A percentile compares a stretch with the other conserved stretches of the same genome.
phyloP scores from a whole-genome alignment of 2,113 vertebrate species.

The Gobio gobio region DNA sequence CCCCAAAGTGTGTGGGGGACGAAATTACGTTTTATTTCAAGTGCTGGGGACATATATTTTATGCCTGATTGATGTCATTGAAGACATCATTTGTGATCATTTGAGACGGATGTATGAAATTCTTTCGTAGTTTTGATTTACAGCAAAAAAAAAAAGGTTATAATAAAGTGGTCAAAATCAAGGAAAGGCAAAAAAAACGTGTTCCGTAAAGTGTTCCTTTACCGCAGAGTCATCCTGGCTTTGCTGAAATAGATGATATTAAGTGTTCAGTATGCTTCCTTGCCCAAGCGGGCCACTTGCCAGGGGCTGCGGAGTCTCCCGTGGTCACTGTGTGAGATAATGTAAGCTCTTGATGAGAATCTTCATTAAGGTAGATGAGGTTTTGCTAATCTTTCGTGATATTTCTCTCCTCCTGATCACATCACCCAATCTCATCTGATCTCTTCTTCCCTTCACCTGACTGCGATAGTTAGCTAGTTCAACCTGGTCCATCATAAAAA shows the following conservation, averaged over 20 bases:
- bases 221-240: constrained; percentile 16
- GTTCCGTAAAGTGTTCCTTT: no score
- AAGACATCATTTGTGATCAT: no score
- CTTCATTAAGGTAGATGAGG: constrained; percentile 74
- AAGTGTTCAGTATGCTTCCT: constrained; percentile 56
- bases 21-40: no score
- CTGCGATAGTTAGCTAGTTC: background rate
- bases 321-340: constrained; percentile 66
- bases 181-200: background rate
- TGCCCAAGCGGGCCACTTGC: constrained; percentile 55
- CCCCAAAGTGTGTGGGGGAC: no score
- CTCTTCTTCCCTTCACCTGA: constrained; percentile 37
- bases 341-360: constrained; percentile 79
- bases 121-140: background rate
- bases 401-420: constrained; percentile 72
- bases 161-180: background rate
- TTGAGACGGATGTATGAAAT: background rate
- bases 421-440: constrained; percentile 55
- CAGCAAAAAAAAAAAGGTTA: background rate
- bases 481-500: background rate
- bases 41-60: no score
- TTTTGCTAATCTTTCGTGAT: constrained; percentile 75
- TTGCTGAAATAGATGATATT: constrained; percentile 56
- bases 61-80: no score
- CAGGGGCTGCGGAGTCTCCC: constrained; percentile 58